phyloP scores from a whole-genome alignment of 1,140 invertebrate genomes.

The Akabosia matsudoensis region DNA sequence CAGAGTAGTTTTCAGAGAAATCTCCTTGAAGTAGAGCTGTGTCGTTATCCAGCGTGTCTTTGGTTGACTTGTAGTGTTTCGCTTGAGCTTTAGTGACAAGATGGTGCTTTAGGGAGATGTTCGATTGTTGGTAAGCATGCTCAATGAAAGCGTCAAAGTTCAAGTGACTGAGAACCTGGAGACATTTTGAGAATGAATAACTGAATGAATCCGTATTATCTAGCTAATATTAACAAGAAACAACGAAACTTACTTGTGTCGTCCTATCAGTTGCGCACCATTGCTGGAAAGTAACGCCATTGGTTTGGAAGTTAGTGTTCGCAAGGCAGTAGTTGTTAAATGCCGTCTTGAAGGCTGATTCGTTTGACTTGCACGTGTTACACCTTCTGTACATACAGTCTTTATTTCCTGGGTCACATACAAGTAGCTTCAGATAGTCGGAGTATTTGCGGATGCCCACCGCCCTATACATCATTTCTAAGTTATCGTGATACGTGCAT shows the following conservation, averaged over 20 bases:
- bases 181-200: too few species aligned
- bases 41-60: constrained; percentile 16
- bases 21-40: constrained; percentile 34
- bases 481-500: not conserved
- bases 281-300: constrained; percentile 18
- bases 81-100: not conserved
- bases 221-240: too few species aligned
- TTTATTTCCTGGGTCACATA: not conserved
- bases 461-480: not conserved
- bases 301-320: not conserved
- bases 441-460: not conserved
- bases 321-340: not conserved
- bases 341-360: not conserved
- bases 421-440: not conserved
- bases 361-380: not conserved
- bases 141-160: not conserved
- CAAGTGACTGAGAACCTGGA: not conserved
- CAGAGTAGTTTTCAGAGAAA: constrained; percentile 44
- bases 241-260: not conserved
- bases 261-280: constrained; percentile 10
- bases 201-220: too few species aligned
- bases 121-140: not conserved
- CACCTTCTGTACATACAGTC: not conserved
- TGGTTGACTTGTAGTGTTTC: constrained; percentile 1
- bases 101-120: not conserved